Conservation (phyloP, 2,888 invertebrate species). For the Drosophila mercatorum region DNA sequence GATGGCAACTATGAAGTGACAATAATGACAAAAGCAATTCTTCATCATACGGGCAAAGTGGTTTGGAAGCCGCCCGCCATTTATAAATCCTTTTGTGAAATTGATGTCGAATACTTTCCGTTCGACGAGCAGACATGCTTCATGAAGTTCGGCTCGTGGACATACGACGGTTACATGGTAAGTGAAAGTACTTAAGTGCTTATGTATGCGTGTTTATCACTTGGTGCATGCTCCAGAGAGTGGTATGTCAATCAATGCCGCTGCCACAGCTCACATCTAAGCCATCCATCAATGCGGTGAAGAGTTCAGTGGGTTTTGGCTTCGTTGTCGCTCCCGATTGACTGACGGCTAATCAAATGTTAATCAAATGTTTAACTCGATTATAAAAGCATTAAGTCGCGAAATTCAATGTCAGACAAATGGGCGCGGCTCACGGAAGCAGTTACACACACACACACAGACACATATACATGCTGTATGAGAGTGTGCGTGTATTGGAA, state of each 20-base stretch:
- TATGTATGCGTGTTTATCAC: slow-evolving; percentile 13
- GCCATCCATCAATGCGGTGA: slow-evolving; percentile 43
- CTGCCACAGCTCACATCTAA: slow-evolving; percentile 42
- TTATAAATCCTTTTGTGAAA: slow-evolving; percentile 98
- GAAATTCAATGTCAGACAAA: slow-evolving; percentile 32
- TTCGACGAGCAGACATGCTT: slow-evolving; percentile 97
- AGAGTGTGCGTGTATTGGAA: neutral
- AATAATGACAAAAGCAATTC: slow-evolving; percentile 98
- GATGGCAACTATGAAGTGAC: slow-evolving; percentile 99
- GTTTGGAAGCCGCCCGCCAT: slow-evolving; percentile 99
- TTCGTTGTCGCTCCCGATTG: slow-evolving; percentile 38
- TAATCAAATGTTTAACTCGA: slow-evolving; percentile 68
- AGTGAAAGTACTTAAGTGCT: slow-evolving; percentile 77
- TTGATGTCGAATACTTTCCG: slow-evolving; percentile 97
- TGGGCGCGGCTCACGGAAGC: slow-evolving; percentile 23
- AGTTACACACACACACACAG: neutral
- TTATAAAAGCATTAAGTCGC: slow-evolving; percentile 75
- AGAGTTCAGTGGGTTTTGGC: slow-evolving; percentile 12
- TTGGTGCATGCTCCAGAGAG: slow-evolving; percentile 22
- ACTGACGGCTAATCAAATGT: slow-evolving; percentile 55
- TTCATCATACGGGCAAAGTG: slow-evolving; percentile 96
- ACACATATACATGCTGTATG: neutral
- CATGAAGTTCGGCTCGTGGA: slow-evolving; percentile 97
- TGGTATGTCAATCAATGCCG: slow-evolving; percentile 62
- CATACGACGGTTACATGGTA: slow-evolving; percentile 97